These are phyloP conservation scores for Varecia variegata DNA, from an alignment of 2,797 vertebrate species.

Conservation along the genomic window DNA sequence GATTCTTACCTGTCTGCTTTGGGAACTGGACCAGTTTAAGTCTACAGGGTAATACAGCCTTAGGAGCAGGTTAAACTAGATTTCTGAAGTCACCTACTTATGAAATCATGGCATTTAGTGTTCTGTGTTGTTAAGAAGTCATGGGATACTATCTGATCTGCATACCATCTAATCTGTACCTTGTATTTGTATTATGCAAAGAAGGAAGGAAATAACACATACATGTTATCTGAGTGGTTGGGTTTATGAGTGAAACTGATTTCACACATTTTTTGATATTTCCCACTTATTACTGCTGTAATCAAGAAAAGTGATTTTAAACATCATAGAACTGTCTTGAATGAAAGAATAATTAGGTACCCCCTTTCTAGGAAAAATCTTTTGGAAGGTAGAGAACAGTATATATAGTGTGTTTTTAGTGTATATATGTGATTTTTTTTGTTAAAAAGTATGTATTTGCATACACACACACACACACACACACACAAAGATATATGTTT, in stretches of 20 bases:
- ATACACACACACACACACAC: background rate
- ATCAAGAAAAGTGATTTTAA: conserved; percentile 31
- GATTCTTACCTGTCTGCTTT: background rate
- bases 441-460: background rate
- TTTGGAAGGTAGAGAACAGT: background rate
- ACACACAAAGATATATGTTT: background rate
- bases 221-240: background rate
- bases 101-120: background rate
- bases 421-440: background rate
- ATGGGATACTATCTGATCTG: background rate
- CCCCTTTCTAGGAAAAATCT: background rate
- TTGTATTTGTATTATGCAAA: background rate
- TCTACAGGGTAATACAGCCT: background rate
- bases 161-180: background rate
- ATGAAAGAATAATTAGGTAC: background rate
- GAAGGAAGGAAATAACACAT: background rate
- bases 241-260: conserved; percentile 16
- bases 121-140: background rate
- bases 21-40: background rate
- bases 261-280: background rate
- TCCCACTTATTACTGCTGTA: background rate
- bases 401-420: background rate
- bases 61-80: conserved; percentile 23
- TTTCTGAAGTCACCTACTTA: background rate
- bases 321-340: background rate